Conservation (phyloP, 2,797 vertebrate genomes). For the Spheniscus humboldti region DNA sequence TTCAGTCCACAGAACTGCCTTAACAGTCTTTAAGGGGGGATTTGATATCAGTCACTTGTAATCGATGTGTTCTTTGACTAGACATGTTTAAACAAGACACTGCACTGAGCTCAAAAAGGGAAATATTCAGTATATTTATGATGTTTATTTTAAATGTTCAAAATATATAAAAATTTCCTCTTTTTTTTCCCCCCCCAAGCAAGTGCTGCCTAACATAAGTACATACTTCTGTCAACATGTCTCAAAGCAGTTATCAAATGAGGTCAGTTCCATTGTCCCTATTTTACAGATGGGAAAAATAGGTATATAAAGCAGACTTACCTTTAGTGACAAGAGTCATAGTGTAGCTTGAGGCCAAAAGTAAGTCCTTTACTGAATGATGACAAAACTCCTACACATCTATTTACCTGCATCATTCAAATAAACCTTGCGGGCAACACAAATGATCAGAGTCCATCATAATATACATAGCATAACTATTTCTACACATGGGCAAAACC, state of each 20-base stretch:
- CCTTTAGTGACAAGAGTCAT: not conserved
- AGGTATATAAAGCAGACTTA: not conserved
- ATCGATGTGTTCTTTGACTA: not conserved
- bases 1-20: not conserved
- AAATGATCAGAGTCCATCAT: not conserved
- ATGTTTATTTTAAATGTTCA: not conserved
- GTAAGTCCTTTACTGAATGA: not conserved
- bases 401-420: not conserved
- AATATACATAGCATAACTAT: not conserved
- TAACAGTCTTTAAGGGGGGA: not conserved
- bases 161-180: not conserved
- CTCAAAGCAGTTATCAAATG: not conserved
- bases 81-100: not conserved
- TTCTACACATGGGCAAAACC: not conserved
- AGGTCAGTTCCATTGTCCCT: not conserved
- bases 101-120: not conserved
- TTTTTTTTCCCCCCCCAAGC: rapidly evolving
- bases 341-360: not conserved
- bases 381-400: not conserved
- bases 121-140: not conserved
- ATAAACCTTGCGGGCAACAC: not conserved
- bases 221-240: not conserved
- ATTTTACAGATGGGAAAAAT: not conserved
- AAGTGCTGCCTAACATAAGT: not conserved
- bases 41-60: not conserved